Base-by-base conservation (phyloP, 2,888 invertebrate genomes). In the Dryobotodes eremita region DNA sequence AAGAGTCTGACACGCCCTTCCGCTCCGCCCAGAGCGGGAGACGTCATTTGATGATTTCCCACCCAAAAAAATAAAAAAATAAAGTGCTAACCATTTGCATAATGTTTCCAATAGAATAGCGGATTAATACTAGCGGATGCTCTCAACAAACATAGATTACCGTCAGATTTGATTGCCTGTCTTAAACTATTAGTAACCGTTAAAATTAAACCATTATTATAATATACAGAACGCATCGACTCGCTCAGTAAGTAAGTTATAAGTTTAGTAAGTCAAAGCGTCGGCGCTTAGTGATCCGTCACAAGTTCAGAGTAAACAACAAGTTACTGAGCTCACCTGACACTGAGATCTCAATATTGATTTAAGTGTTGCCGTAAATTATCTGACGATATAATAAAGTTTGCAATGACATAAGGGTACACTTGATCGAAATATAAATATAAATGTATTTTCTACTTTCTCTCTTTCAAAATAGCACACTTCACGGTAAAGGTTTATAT, bases 201-300 rank as follows among this genome's bases (percentile, higher is more conserved):
- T 36, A 36, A 36, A 36, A 36, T 55, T 48, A 31, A 20, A 26
- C 36, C 23, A 26, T 70, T 15, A n/a, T 42, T 10, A 53, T 46
- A 80, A n/a, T 72, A 42, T n/a, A 59, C 26, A 42, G 20, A 26
- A 75, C 36, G 61, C 26, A 53, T 42, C 42, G 13, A 20, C 26
- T 31, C 48, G 55, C 42, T 83, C 46, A 42, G 36, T 78, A 77
- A 82, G 72, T 50, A 53, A 36, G 57, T 83, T 80, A 64, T 53
- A 65, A 75, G 53, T 72, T 71, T 23, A 55, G 70, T 53, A 42
- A 69, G 80, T 48, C 42, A 26, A 11, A 42, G n/a, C 26, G 70
- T 1, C 31, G n/a, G 20, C 1, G 53, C 48, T 36, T 31, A 68
- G 79, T 69, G 69, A 80, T 80, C 84, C 68, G 69, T 79, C 79